Conservation (phyloP, 2,113 vertebrate genomes). For the Lasiurus borealis region DNA sequence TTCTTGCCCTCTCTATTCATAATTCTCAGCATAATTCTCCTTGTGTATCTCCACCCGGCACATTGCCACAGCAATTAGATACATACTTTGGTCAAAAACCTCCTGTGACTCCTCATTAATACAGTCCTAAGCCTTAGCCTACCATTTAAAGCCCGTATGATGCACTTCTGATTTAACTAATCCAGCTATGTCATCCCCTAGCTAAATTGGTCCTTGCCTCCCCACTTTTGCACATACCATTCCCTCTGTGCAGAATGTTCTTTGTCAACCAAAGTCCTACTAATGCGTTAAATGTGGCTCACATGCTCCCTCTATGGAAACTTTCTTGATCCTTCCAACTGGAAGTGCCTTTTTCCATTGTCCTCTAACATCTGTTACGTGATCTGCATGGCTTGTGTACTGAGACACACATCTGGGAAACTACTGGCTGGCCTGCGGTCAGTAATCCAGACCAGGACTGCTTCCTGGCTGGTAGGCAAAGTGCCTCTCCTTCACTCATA, state of each 20-base stretch:
- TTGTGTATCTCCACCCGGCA: neutral
- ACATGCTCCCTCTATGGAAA: neutral
- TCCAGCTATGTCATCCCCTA: neutral
- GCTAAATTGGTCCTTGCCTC: neutral
- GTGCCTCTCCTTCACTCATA: neutral
- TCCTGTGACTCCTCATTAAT: neutral
- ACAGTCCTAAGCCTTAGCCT: neutral
- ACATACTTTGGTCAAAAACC: neutral
- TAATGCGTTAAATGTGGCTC: neutral
- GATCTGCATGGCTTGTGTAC: neutral
- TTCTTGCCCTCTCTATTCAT: too few relatives aligned
- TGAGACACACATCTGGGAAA: neutral
- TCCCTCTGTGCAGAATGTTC: neutral
- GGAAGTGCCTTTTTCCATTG: neutral
- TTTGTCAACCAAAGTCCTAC: neutral
- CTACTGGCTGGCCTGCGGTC: neutral
- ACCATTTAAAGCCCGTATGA: neutral
- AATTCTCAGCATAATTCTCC: neutral
- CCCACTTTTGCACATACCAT: too few relatives aligned
- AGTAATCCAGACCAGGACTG: neutral
- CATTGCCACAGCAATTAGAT: neutral
- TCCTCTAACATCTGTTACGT: neutral
- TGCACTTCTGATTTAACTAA: neutral
- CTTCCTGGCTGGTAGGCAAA: neutral
- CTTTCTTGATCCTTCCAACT: neutral